phyloP scores from a whole-genome alignment of 2,113 vertebrate genomes.

The Dasyornis broadbenti region DNA sequence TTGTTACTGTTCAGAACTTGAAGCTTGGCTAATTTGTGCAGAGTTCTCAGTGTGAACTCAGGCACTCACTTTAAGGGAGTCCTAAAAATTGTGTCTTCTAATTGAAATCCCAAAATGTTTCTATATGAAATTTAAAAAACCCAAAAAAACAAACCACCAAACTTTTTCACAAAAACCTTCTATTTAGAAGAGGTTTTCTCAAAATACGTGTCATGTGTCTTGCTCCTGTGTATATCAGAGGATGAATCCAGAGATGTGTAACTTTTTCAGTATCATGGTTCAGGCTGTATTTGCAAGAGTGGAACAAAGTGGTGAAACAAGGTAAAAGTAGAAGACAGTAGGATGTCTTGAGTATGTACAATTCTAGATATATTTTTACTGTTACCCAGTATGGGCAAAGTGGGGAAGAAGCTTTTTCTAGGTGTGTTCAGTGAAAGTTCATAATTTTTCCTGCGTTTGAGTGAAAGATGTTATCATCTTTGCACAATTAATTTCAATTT shows the following conservation, averaged over 20 bases:
- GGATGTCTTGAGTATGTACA: background rate
- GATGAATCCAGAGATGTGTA: background rate
- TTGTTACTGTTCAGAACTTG: background rate
- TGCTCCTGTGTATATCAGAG: background rate
- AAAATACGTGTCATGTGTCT: rapidly evolving
- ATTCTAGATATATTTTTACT: background rate
- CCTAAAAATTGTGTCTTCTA: background rate
- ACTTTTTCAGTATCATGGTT: background rate
- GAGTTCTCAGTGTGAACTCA: background rate
- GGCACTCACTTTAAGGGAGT: background rate
- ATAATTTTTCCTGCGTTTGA: background rate
- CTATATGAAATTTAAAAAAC: background rate
- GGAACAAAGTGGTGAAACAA: background rate
- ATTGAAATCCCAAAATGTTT: background rate
- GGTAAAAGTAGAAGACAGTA: background rate
- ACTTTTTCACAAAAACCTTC: background rate
- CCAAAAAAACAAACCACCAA: too few species aligned
- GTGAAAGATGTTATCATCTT: background rate
- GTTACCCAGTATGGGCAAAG: background rate
- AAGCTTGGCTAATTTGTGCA: background rate
- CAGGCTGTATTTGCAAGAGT: background rate
- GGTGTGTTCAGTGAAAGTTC: background rate
- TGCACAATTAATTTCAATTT: background rate
- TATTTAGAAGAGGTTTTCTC: background rate
- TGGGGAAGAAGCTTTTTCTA: background rate